Evolutionary conservation across 2,888 invertebrate genomes (phyloP).

Genomic region (Carpatolechia fugitivella): DNA sequence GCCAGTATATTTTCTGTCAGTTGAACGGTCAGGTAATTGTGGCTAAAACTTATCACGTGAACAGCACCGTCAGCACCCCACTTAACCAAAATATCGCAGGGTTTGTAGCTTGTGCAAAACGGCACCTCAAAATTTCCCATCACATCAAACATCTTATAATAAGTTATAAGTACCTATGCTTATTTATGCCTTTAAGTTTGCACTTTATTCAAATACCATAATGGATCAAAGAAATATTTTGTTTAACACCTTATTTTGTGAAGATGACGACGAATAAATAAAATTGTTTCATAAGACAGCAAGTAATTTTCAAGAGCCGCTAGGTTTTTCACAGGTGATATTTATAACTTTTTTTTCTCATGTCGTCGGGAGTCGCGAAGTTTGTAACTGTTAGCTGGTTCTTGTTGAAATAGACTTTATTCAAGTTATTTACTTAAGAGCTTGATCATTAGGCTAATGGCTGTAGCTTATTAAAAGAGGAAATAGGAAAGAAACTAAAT

Average conservation of each 20-base stretch:
- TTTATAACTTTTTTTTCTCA: not conserved
- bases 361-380: conserved; percentile 46
- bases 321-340: too few relatives aligned
- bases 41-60: conserved; percentile 74
- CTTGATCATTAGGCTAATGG: conserved; percentile 72
- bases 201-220: too few relatives aligned
- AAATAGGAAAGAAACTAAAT: conserved; percentile 39
- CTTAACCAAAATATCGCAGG: conserved; percentile 67
- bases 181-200: not conserved
- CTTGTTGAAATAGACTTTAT: conserved; percentile 64
- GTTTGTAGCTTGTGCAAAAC: conserved; percentile 59
- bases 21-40: conserved; percentile 76
- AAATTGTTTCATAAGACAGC: not conserved
- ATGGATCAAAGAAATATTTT: not conserved
- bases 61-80: too few relatives aligned
- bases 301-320: not conserved
- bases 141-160: not conserved
- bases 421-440: conserved; percentile 68
- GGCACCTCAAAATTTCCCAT: conserved; percentile 24
- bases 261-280: not conserved
- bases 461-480: conserved; percentile 65
- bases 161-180: too few relatives aligned
- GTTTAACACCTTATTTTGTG: too few relatives aligned
- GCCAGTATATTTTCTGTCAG: conserved; percentile 76
- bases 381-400: conserved; percentile 49